These are phyloP conservation scores for Porites australiensis DNA, from an alignment of 64 coral and sea anemone genomes.

Conservation along the genomic window DNA sequence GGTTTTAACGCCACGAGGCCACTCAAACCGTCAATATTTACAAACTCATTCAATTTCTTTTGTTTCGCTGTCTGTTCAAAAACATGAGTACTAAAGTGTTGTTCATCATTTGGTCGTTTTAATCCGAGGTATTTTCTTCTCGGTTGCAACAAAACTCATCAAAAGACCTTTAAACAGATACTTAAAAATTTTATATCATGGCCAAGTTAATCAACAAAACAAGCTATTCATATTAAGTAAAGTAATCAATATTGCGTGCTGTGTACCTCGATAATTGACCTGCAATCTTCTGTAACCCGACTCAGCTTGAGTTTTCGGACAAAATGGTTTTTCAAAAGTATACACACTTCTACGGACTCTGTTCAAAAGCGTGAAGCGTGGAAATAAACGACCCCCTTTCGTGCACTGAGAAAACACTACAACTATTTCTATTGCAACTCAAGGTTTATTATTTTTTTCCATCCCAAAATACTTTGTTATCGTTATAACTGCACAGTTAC, in stretches of 20 bases:
- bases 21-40: constrained; percentile 53
- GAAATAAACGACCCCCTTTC: neutral
- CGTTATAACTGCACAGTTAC: constrained; percentile 29
- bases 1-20: constrained; percentile 50
- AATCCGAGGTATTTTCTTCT: neutral
- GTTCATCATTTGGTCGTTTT: neutral
- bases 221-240: neutral
- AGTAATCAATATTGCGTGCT: neutral
- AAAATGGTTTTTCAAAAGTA: neutral
- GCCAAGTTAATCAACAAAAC: neutral
- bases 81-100: neutral
- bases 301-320: neutral
- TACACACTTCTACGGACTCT: neutral
- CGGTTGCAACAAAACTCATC: neutral
- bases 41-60: constrained; percentile 18
- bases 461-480: constrained; percentile 60
- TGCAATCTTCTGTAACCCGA: neutral
- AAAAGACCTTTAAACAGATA: neutral
- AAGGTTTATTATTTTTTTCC: constrained; percentile 37
- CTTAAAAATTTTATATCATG: neutral
- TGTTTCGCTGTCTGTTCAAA: neutral
- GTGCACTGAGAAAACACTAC: neutral
- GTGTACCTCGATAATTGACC: neutral
- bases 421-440: neutral
- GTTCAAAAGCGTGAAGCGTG: neutral